Evolutionary conservation across 2,797 vertebrate genomes (phyloP), one percentile per base, ranked within the genome.

Genomic region (Salmo trutta): DNA sequence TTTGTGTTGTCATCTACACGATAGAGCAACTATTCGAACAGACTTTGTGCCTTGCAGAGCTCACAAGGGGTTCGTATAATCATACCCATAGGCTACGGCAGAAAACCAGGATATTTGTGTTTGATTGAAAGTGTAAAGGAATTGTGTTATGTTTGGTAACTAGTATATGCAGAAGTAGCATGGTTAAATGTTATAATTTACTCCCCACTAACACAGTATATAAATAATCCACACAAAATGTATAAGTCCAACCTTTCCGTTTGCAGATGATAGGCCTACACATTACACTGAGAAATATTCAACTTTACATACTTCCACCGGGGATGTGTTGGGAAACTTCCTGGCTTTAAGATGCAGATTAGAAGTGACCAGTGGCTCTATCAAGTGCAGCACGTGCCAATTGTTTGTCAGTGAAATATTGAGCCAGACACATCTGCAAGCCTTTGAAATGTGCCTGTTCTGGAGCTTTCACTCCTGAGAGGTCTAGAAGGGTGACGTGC

Each of bases 351-450:
- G 91, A 94, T 83, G 76, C 87, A 94, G 91, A 94, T 95, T 93
- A 90, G 85, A 94, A 92, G 91, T 94, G 94, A 94, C 91, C 92
- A 70, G 86, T 81, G 82, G 88, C 90, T 93, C 92, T 91, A 90
- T 92, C 91, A 90, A 91, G 88, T 90, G 87, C 90, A 87, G 92
- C 89, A 91, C 86, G 89, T 89, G 90, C 88, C 92, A 91, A 88
- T 83, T 91, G 92, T 93, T 92, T 91, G 91, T 91, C 88, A 90
- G 91, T 78, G 86, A 91, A 93, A 90, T 88, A 90, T 89, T 87
- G 89, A 76, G 91, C 85, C 82, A 90, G 89, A 93, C 92, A 94
- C 94, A 95, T 95, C 94, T 95, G 94, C 86, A 93, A 95, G 93
- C 92, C 92, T 90, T 95, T 94, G 93, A 92, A 86, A 85, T 29